Evolutionary conservation across 2,113 vertebrate species (phyloP).

Genomic region (Phaethornis superciliosus): DNA sequence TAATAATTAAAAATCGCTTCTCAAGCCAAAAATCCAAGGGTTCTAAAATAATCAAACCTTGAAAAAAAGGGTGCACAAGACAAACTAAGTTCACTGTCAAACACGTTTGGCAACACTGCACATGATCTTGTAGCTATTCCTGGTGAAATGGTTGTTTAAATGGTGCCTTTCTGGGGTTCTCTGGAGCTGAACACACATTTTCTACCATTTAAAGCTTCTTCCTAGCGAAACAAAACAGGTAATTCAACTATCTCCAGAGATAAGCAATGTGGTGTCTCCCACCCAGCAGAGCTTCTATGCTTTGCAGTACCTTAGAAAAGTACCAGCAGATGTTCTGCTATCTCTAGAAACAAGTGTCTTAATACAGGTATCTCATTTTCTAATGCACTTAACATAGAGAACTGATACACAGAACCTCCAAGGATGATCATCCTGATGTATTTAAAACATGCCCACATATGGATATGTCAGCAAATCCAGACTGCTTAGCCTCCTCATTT

Average conservation of each 20-base stretch:
- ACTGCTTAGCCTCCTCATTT: slow-evolving; percentile 57
- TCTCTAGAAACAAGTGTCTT: not conserved
- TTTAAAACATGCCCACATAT: not conserved
- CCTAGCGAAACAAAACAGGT: not conserved
- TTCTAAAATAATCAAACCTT: not conserved
- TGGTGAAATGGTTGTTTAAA: not conserved
- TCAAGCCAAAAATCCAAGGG: not conserved
- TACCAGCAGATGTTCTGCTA: not conserved
- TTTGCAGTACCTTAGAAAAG: not conserved
- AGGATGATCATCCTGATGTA: not conserved
- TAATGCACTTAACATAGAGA: not conserved
- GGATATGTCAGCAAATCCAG: not conserved
- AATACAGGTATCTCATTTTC: not conserved
- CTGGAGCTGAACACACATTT: not conserved
- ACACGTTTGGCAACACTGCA: fast-evolving
- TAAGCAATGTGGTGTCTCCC: not conserved
- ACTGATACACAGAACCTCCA: not conserved
- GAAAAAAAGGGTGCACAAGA: not conserved
- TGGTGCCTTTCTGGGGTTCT: not conserved
- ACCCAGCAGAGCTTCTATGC: not conserved
- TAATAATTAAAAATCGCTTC: not conserved
- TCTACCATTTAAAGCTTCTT: not conserved
- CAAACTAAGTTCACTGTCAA: not conserved
- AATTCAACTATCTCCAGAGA: not conserved
- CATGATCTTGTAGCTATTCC: not conserved